These are phyloP conservation scores for Nemopilema nomurai DNA, from an alignment of 30 jellyfish, hydroid and myxozoan species.

Conservation along the genomic window DNA sequence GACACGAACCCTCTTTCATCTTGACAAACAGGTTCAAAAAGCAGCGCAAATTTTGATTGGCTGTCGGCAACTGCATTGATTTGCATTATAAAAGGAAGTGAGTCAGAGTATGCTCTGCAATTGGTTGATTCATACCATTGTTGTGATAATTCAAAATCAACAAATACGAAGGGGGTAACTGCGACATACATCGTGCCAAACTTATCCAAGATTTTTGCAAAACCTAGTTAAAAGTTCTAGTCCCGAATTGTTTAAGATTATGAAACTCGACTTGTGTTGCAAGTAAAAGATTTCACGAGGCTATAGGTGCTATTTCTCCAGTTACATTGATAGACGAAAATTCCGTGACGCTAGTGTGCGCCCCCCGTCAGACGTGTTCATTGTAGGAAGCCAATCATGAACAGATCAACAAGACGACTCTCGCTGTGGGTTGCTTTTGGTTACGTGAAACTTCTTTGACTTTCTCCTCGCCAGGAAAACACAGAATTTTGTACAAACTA, in stretches of 20 bases:
- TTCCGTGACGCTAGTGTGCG: no score
- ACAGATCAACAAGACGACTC: constrained; percentile 49
- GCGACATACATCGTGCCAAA: not conserved
- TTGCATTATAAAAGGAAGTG: constrained; percentile 28
- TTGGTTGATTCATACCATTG: constrained; percentile 31
- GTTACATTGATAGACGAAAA: no score
- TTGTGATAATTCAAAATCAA: not conserved
- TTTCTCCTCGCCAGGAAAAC: constrained; percentile 15
- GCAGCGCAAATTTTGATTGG: constrained; percentile 27
- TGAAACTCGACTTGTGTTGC: no score
- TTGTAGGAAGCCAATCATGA: constrained; percentile 40
- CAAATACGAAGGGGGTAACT: not conserved
- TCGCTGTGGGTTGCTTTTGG: constrained; percentile 50
- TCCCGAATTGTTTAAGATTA: no score
- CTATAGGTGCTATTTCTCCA: no score
- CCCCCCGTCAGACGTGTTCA: constrained; percentile 28
- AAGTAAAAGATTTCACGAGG: no score
- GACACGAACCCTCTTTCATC: not conserved
- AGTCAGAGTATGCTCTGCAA: constrained; percentile 27
- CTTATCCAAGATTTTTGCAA: no score
- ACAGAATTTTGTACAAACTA: not conserved
- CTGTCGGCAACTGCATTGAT: constrained; percentile 30
- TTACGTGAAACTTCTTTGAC: not conserved
- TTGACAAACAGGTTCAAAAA: not conserved
- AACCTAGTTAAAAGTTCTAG: no score